Conservation (phyloP, 2,888 invertebrate genomes). For the Zootermopsis nevadensis region DNA sequence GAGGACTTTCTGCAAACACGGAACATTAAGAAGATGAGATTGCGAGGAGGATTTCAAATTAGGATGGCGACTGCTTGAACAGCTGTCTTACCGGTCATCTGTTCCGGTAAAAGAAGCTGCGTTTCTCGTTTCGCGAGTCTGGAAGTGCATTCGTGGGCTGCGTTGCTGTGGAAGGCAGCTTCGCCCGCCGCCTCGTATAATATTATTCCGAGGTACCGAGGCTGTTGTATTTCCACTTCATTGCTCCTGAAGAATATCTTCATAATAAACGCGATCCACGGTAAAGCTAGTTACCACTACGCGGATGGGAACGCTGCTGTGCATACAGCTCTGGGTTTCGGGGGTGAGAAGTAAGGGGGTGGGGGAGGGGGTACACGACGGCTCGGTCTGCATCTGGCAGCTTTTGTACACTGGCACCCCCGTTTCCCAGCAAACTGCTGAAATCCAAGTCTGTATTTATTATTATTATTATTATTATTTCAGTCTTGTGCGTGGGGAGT, state of each 20-base stretch:
- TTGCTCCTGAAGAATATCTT: constrained; percentile 63
- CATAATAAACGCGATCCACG: constrained; percentile 62
- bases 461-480: constrained; percentile 30
- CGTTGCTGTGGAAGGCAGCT: not conserved
- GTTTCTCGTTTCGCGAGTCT: no score
- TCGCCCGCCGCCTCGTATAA: not conserved
- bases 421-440: constrained; percentile 40
- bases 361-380: not conserved
- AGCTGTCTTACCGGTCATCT: no score
- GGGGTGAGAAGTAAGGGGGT: constrained; percentile 43
- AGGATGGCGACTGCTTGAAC: no score
- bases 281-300: constrained; percentile 57
- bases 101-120: no score
- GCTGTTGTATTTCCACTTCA: constrained; percentile 65
- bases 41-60: no score
- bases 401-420: constrained; percentile 42
- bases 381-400: constrained; percentile 49
- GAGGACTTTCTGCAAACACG: no score
- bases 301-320: constrained; percentile 46
- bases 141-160: not conserved
- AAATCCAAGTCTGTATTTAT: constrained; percentile 26
- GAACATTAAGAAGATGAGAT: no score
- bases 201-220: constrained; percentile 47
- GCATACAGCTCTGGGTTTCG: not conserved
- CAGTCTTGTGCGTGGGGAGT: constrained; percentile 1